Percentiles rank a stretch among this genome's conserved stretches.
These are phyloP conservation scores for Mycteria americana DNA, from an alignment of 2,797 vertebrate genomes.

Conservation along the genomic window DNA sequence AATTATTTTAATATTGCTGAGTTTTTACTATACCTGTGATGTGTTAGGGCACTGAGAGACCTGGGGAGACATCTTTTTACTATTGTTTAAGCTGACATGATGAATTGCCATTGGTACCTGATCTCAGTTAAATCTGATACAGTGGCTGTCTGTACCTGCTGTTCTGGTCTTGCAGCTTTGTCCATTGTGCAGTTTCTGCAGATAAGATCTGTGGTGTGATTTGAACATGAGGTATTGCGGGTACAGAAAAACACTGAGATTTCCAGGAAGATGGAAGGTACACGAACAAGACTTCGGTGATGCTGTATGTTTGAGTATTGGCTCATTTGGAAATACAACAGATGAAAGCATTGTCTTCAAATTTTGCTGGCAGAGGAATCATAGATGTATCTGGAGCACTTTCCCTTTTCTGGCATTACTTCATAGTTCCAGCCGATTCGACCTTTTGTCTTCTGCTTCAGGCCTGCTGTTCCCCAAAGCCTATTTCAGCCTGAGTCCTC, in stretches of 20 bases:
- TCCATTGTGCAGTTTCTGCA: not conserved
- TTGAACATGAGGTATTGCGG: not conserved
- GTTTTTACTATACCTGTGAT: not conserved
- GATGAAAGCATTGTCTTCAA: not conserved
- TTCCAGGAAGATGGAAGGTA: not conserved
- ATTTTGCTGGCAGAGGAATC: not conserved
- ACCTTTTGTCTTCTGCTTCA: not conserved
- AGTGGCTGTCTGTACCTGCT: not conserved
- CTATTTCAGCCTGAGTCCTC: not conserved
- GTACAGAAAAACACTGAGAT: not conserved
- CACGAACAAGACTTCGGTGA: not conserved
- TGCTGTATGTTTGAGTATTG: not conserved
- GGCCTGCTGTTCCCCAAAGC: not conserved
- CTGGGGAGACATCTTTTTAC: not conserved
- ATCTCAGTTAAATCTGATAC: not conserved
- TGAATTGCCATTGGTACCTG: not conserved
- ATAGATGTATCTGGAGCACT: not conserved
- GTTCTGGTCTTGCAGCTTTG: not conserved
- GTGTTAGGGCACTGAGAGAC: not conserved
- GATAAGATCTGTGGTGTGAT: not conserved
- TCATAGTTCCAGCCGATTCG: not conserved
- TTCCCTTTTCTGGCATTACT: not conserved
- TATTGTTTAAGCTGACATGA: not conserved
- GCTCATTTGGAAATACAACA: not conserved
- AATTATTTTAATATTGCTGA: not conserved